These are phyloP conservation scores for Lasioglossum vierecki DNA, from an alignment of 2,888 invertebrate genomes.

Conservation along the genomic window DNA sequence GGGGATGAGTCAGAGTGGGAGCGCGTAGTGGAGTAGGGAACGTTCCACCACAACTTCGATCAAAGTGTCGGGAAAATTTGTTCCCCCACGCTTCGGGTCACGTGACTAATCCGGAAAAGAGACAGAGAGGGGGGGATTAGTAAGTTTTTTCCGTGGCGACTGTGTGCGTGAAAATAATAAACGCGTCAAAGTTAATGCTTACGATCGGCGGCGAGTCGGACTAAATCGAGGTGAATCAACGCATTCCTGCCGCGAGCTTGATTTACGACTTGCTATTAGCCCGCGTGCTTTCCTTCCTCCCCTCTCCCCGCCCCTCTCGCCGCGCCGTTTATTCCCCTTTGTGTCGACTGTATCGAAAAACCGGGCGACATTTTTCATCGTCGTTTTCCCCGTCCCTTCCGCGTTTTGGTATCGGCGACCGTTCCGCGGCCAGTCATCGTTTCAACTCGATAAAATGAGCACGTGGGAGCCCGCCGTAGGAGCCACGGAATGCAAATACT, in stretches of 20 bases:
- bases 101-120: too few relatives aligned
- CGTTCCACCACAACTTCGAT: too few relatives aligned
- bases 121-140: too few relatives aligned
- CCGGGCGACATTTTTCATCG: slow-evolving; percentile 63
- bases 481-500: slow-evolving; percentile 1
- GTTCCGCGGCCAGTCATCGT: slow-evolving; percentile 62
- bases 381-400: slow-evolving; percentile 32
- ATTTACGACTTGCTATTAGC: slow-evolving; percentile 64
- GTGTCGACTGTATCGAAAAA: slow-evolving; percentile 50
- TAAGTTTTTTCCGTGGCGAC: too few relatives aligned
- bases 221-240: slow-evolving; percentile 59
- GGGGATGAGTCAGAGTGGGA: too few relatives aligned
- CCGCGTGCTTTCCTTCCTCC: slow-evolving; percentile 30
- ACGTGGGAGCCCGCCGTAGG: slow-evolving; percentile 6
- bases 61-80: too few relatives aligned
- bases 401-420: slow-evolving; percentile 43
- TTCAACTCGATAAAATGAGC: slow-evolving; percentile 48
- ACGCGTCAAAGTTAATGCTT: slow-evolving; percentile 42
- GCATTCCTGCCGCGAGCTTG: slow-evolving; percentile 59
- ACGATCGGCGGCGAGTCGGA: slow-evolving; percentile 43
- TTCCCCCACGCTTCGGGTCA: too few relatives aligned
- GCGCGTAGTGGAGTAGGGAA: too few relatives aligned
- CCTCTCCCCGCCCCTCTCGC: not conserved
- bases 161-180: slow-evolving; percentile 31
- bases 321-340: slow-evolving; percentile 25